Percentiles rank a stretch among this genome's conserved stretches.
Evolutionary conservation across 2,113 vertebrate species (phyloP).

Genomic region (Willisornis vidua): DNA sequence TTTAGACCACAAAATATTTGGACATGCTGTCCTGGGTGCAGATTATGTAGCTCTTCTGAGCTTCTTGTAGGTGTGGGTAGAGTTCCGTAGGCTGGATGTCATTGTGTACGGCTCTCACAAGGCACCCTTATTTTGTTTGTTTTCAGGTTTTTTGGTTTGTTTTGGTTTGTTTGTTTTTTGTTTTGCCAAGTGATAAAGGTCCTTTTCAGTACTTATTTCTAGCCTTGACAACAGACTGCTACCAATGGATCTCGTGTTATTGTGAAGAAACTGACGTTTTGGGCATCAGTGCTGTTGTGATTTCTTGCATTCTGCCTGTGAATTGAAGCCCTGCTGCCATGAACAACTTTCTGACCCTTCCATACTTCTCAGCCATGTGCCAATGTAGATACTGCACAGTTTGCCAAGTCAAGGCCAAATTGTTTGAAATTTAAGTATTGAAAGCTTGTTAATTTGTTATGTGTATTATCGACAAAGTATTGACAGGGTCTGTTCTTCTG

Average conservation of each 20-base stretch:
- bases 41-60: neutral
- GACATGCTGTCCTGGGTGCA: neutral
- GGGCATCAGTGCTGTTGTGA: neutral
- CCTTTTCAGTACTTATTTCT: neutral
- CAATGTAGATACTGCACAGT: neutral
- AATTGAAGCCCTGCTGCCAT: neutral
- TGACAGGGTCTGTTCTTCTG: conserved; percentile 14
- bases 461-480: neutral
- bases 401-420: neutral
- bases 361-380: neutral
- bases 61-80: neutral
- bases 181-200: neutral
- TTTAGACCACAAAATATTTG: neutral
- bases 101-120: neutral
- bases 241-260: neutral
- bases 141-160: neutral
- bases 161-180: too few species aligned
- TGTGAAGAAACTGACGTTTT: neutral
- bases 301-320: neutral
- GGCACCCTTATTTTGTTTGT: too few species aligned
- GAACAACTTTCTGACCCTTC: neutral
- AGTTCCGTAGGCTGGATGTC: neutral
- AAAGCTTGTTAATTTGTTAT: neutral
- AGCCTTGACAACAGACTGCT: neutral
- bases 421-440: neutral